Percentiles rank a stretch among this genome's conserved stretches.
Evolutionary conservation across 2,797 vertebrate genomes (phyloP).

Genomic region (Syngnathus rostellatus): DNA sequence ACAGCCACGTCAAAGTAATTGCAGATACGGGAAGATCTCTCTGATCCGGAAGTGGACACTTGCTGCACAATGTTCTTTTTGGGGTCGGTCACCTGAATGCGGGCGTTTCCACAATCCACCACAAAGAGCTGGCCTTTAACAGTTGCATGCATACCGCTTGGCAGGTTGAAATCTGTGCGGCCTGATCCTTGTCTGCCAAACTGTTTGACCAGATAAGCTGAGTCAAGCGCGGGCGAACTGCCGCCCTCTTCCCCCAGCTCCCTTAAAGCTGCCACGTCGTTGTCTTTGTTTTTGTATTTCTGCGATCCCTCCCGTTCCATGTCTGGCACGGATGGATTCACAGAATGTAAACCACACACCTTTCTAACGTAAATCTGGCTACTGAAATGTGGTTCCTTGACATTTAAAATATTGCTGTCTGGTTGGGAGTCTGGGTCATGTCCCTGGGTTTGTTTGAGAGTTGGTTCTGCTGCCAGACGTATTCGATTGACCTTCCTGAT

Average conservation of each 20-base stretch:
- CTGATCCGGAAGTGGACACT: conserved; percentile 58
- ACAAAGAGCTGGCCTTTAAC: conserved; percentile 71
- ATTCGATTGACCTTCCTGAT: conserved; percentile 51
- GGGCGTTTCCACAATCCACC: conserved; percentile 76
- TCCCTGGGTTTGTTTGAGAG: conserved; percentile 27
- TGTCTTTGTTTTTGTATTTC: conserved; percentile 29
- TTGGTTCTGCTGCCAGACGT: conserved; percentile 39
- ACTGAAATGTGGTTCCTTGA: conserved; percentile 33
- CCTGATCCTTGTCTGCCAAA: conserved; percentile 79
- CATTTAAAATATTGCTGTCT: conserved; percentile 11
- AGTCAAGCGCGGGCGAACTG: conserved; percentile 39
- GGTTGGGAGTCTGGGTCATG: conserved; percentile 19
- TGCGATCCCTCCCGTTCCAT: conserved; percentile 51
- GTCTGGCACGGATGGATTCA: conserved; percentile 65
- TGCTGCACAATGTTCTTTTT: conserved; percentile 73
- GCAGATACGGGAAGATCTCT: conserved; percentile 61
- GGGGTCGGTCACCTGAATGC: conserved; percentile 73
- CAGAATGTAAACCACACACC: conserved; percentile 23
- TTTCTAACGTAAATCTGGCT: conserved; percentile 18
- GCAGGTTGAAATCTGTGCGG: conserved; percentile 71
- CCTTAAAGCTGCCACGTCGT: conserved; percentile 22
- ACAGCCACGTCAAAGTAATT: conserved; percentile 79
- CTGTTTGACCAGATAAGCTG: conserved; percentile 63
- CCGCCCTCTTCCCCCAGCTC: conserved; percentile 48
- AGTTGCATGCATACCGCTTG: conserved; percentile 69